Percentiles rank a stretch among this genome's conserved stretches.
Evolutionary conservation across 2,113 vertebrate species (phyloP).

Genomic region (Phylloscopus trochiloides): DNA sequence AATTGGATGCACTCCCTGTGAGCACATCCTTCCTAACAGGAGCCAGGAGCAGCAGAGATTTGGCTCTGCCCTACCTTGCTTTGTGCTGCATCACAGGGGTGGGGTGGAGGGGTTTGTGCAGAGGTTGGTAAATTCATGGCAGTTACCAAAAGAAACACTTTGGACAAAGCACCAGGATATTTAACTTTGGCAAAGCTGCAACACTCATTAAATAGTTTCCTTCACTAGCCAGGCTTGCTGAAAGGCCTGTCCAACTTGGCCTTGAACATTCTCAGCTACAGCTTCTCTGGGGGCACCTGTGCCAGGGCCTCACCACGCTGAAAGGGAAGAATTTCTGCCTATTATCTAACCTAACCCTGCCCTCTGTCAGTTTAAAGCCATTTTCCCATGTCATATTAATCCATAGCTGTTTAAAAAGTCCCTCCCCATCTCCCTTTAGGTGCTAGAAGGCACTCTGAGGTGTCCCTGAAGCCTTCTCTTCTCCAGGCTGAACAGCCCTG

Average conservation of each 20-base stretch:
- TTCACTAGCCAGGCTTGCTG: not conserved
- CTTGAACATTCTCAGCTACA: not conserved
- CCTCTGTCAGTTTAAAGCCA: not conserved
- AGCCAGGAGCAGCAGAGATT: not conserved
- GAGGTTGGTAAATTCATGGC: not conserved
- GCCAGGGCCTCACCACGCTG: not conserved
- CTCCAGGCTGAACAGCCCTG: not conserved
- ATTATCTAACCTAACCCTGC: not conserved
- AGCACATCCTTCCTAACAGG: not conserved
- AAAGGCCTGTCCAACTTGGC: not conserved
- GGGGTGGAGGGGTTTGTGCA: fast-evolving
- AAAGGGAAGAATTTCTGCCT: not conserved
- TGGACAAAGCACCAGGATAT: not conserved
- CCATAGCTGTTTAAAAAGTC: not conserved
- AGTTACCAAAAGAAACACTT: not conserved
- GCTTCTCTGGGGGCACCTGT: not conserved
- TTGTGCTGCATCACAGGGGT: not conserved
- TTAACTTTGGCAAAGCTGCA: not conserved
- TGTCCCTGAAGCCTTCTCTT: not conserved
- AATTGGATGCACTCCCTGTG: not conserved
- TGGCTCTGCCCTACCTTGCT: not conserved
- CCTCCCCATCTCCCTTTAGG: not conserved
- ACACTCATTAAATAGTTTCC: not conserved
- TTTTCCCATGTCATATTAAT: not conserved
- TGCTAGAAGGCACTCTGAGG: not conserved